These are phyloP conservation scores for Aphelinus atriplicis DNA, from an alignment of 1,140 invertebrate genomes.

Conservation along the genomic window DNA sequence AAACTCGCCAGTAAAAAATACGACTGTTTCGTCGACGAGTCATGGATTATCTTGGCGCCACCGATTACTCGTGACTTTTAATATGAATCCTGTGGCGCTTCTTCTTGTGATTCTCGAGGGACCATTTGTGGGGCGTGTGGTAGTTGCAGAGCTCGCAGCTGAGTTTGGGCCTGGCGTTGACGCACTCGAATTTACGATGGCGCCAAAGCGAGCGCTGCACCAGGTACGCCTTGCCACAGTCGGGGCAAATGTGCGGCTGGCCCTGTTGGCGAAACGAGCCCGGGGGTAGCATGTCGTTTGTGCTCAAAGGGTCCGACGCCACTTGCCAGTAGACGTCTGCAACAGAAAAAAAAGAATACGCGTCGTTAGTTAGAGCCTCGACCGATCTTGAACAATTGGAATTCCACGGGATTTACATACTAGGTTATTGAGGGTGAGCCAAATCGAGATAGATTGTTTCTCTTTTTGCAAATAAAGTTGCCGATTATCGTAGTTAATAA, in stretches of 20 bases:
- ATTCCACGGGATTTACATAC: background rate
- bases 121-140: slow-evolving; percentile 62
- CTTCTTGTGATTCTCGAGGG: slow-evolving; percentile 57
- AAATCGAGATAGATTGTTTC: too few relatives aligned
- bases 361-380: background rate
- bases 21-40: too few relatives aligned
- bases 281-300: background rate
- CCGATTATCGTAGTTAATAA: too few relatives aligned
- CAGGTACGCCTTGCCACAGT: slow-evolving; percentile 46
- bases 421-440: too few relatives aligned
- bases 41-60: too few relatives aligned
- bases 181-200: slow-evolving; percentile 63
- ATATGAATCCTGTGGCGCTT: slow-evolving; percentile 46
- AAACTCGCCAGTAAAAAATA: too few relatives aligned
- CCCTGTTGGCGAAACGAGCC: background rate
- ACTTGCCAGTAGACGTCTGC: slow-evolving; percentile 42
- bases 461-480: too few relatives aligned
- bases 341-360: slow-evolving; percentile 41
- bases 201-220: slow-evolving; percentile 47
- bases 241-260: slow-evolving; percentile 31
- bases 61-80: too few relatives aligned
- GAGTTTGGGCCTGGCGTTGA: slow-evolving; percentile 57
- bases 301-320: background rate
- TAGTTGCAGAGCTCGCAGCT: slow-evolving; percentile 64
- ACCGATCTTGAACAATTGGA: background rate